Percentiles rank a stretch among this genome's conserved stretches.
These are phyloP conservation scores for Andrena bicolor DNA, from an alignment of 2,888 invertebrate genomes.

Conservation along the genomic window DNA sequence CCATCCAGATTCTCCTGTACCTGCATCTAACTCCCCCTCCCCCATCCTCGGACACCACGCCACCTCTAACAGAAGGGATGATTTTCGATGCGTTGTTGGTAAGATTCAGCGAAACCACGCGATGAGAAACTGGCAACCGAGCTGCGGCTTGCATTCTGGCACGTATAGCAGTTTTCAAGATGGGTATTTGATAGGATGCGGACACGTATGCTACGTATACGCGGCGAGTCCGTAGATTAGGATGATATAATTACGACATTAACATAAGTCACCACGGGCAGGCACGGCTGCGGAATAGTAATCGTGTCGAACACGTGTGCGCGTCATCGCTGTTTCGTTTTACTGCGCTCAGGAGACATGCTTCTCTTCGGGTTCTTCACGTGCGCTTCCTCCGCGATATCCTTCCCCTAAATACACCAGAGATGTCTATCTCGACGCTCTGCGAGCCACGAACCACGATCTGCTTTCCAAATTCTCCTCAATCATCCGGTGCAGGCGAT, in stretches of 20 bases:
- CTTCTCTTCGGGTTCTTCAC: slow-evolving; percentile 55
- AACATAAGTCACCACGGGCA: slow-evolving; percentile 84
- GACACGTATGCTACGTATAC: slow-evolving; percentile 81
- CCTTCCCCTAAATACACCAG: slow-evolving; percentile 69
- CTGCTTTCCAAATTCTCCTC: slow-evolving; percentile 22
- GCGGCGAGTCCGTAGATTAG: slow-evolving; percentile 83
- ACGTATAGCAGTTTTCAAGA: slow-evolving; percentile 84
- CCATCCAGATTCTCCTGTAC: slow-evolving; percentile 13
- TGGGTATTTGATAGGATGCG: slow-evolving; percentile 84
- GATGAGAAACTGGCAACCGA: slow-evolving; percentile 43
- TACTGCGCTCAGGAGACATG: slow-evolving; percentile 55
- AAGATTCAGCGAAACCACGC: slow-evolving; percentile 65
- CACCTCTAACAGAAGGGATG: neutral
- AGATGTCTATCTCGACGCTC: slow-evolving; percentile 73
- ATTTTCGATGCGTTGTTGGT: slow-evolving; percentile 39
- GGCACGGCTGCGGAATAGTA: slow-evolving; percentile 82
- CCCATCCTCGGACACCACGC: neutral
- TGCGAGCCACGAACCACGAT: slow-evolving; percentile 9
- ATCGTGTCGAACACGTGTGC: slow-evolving; percentile 83
- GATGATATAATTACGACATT: slow-evolving; percentile 85
- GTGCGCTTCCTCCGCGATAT: slow-evolving; percentile 70
- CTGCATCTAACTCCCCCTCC: neutral
- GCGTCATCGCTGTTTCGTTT: slow-evolving; percentile 72
- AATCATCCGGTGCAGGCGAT: slow-evolving; percentile 1
- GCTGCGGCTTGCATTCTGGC: slow-evolving; percentile 80